phyloP scores from a whole-genome alignment of 2,113 vertebrate genomes.

The Alligator mississippiensis region DNA sequence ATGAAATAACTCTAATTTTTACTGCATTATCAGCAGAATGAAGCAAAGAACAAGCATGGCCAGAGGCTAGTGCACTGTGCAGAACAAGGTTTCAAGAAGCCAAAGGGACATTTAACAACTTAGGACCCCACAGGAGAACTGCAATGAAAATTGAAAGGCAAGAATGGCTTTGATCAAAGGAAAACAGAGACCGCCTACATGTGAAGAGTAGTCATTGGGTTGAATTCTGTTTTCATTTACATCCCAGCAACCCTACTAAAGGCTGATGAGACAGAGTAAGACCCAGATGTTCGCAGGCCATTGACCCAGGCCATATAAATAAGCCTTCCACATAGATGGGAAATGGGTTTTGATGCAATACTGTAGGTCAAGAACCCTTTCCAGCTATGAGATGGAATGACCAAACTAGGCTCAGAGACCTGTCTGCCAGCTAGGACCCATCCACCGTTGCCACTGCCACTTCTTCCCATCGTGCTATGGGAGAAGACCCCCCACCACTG shows the following conservation, averaged over 20 bases:
- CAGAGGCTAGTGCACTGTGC: not conserved
- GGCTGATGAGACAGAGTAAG: fast-evolving
- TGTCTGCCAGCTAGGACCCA: too few relatives aligned
- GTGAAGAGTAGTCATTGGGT: not conserved
- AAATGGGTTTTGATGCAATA: not conserved
- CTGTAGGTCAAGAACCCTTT: not conserved
- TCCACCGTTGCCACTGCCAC: too few relatives aligned
- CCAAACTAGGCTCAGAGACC: too few relatives aligned
- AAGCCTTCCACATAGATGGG: not conserved
- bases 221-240: not conserved
- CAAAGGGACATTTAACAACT: not conserved
- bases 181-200: not conserved
- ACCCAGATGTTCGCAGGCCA: not conserved
- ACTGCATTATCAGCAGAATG: not conserved
- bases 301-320: not conserved
- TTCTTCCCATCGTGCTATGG: too few relatives aligned
- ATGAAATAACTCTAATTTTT: not conserved
- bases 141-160: not conserved
- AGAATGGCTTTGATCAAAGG: not conserved
- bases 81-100: not conserved
- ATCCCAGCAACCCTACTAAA: not conserved
- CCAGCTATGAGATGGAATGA: too few relatives aligned
- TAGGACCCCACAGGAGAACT: not conserved
- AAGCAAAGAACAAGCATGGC: not conserved
- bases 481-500: too few relatives aligned